These are phyloP conservation scores for Cacatua alba DNA, from an alignment of 2,113 vertebrate genomes.

Conservation along the genomic window DNA sequence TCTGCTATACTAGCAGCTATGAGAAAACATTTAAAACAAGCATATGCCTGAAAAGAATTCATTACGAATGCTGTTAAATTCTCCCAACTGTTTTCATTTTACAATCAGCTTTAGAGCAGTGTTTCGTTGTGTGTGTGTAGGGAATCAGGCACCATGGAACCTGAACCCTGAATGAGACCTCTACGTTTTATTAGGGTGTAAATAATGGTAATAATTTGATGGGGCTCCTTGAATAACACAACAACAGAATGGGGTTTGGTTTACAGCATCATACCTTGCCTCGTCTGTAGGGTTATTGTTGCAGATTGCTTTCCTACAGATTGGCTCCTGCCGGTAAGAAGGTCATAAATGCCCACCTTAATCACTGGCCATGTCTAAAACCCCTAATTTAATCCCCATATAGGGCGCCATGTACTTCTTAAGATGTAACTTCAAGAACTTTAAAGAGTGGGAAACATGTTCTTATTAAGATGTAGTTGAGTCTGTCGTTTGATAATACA, in stretches of 20 bases:
- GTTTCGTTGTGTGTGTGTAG: neutral
- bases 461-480: neutral
- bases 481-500: neutral
- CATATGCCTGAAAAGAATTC: neutral
- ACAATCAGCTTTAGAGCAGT: neutral
- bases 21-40: neutral
- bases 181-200: conserved; percentile 22
- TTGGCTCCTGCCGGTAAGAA: neutral
- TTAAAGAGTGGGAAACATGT: neutral
- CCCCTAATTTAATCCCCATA: neutral
- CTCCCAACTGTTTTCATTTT: conserved; percentile 28
- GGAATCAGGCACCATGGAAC: neutral
- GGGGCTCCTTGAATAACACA: conserved; percentile 3
- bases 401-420: neutral
- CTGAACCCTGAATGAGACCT: neutral
- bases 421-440: neutral
- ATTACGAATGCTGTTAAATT: neutral
- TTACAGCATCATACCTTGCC: neutral
- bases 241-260: neutral
- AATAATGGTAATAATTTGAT: conserved; percentile 40
- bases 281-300: neutral
- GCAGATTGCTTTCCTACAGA: neutral
- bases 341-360: neutral
- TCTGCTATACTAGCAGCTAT: neutral
- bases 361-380: neutral